Evolutionary conservation across 2,888 invertebrate species (phyloP).

Genomic region (Scrobipalpa atriplicella): DNA sequence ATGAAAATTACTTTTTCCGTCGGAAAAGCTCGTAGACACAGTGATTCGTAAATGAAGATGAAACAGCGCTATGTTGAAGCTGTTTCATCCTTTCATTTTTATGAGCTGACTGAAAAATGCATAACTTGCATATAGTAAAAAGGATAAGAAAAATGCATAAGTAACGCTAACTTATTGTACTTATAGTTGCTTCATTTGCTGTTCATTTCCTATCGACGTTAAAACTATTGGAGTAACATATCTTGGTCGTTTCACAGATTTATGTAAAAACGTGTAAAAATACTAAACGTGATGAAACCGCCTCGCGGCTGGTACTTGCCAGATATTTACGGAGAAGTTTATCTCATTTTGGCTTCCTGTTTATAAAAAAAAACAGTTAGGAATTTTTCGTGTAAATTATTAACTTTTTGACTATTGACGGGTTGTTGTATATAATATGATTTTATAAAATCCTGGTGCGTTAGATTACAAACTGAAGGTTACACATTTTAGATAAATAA

Average conservation of each 20-base stretch:
- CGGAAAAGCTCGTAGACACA: no score
- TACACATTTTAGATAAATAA: neutral
- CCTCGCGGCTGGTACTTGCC: slow-evolving; percentile 42
- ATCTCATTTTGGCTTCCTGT: slow-evolving; percentile 44
- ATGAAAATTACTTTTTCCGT: no score
- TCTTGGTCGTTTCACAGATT: neutral
- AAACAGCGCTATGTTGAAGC: no score
- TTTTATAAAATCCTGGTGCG: neutral
- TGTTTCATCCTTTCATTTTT: no score
- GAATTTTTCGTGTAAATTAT: slow-evolving; percentile 21
- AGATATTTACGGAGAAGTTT: slow-evolving; percentile 47
- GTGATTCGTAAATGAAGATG: no score
- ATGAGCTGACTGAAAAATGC: no score
- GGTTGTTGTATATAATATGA: neutral
- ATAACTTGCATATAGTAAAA: no score
- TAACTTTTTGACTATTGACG: neutral
- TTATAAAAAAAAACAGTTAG: slow-evolving; percentile 28
- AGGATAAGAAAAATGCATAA: no score
- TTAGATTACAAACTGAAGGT: neutral
- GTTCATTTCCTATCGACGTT: no score
- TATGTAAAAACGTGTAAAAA: slow-evolving; percentile 25
- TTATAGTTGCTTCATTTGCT: no score
- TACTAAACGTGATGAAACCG: slow-evolving; percentile 31
- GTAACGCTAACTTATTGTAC: no score
- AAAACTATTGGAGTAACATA: neutral